A percentile compares a stretch with the other conserved stretches of the same genome.
Evolutionary conservation across 2,113 vertebrate species (phyloP).

Genomic region (Chauna torquata): DNA sequence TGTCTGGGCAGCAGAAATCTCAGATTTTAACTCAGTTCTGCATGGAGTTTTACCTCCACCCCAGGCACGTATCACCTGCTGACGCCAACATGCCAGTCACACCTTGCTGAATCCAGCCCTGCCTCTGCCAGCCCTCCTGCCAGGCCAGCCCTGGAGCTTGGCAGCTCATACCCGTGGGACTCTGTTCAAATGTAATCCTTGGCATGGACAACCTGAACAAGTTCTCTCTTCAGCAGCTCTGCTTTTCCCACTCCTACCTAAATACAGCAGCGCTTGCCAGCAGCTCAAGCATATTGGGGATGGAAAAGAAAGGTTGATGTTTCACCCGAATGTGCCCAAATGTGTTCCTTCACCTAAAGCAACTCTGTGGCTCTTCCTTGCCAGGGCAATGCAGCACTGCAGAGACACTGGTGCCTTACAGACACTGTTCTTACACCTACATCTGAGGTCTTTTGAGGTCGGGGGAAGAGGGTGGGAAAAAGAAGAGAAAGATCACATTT

Average conservation of each 20-base stretch:
- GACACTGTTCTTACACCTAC: background rate
- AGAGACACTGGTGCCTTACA: background rate
- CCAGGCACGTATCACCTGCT: fast-evolving
- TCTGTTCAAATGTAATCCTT: background rate
- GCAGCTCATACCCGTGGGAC: background rate
- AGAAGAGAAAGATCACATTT: background rate
- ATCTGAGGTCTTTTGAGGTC: background rate
- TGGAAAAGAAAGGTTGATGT: background rate
- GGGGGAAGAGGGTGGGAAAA: background rate
- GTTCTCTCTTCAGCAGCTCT: background rate
- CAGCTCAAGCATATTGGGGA: background rate
- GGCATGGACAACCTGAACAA: fast-evolving
- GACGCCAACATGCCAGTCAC: background rate
- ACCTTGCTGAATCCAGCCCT: fast-evolving
- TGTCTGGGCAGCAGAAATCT: background rate
- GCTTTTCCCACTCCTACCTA: background rate
- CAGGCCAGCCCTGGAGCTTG: background rate
- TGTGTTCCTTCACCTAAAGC: background rate
- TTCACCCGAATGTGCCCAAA: background rate
- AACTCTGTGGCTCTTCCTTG: background rate
- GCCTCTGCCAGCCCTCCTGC: background rate
- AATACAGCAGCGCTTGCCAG: background rate
- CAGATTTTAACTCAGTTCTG: background rate
- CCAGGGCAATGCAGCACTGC: background rate
- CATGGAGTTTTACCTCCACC: background rate